Percentiles rank a stretch among this genome's conserved stretches.
Evolutionary conservation across 2,888 invertebrate genomes (phyloP).

Genomic region (Drosophila setosimentum): DNA sequence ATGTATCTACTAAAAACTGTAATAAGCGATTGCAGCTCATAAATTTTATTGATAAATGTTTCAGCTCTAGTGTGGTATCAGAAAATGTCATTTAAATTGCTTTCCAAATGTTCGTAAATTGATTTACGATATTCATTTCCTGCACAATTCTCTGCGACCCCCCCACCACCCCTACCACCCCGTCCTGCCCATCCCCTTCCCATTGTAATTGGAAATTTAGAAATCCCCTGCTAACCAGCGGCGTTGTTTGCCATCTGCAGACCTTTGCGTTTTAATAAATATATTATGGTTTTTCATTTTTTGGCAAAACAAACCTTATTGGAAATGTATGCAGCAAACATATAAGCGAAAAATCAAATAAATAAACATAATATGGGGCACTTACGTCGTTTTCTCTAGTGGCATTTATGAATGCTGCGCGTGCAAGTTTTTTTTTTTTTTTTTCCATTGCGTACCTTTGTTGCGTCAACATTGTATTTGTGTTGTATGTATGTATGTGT

Average conservation of each 20-base stretch:
- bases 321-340: slow-evolving; percentile 59
- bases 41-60: slow-evolving; percentile 26
- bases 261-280: slow-evolving; percentile 30
- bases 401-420: slow-evolving; percentile 16
- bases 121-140: slow-evolving; percentile 67
- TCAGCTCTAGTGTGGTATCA: slow-evolving; percentile 25
- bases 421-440: slow-evolving; percentile 34
- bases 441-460: slow-evolving; percentile 56
- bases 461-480: slow-evolving; percentile 5
- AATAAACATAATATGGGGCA: slow-evolving; percentile 24
- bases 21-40: slow-evolving; percentile 28
- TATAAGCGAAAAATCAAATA: slow-evolving; percentile 41
- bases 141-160: slow-evolving; percentile 9
- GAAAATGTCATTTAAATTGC: slow-evolving; percentile 63
- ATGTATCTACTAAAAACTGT: slow-evolving; percentile 7
- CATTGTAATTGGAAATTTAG: slow-evolving; percentile 8
- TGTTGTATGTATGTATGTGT: slow-evolving; percentile 12
- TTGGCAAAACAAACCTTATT: slow-evolving; percentile 23
- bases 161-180: neutral
- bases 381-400: slow-evolving; percentile 14
- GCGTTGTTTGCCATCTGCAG: slow-evolving; percentile 12
- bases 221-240: slow-evolving; percentile 20
- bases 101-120: slow-evolving; percentile 56
- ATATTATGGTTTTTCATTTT: slow-evolving; percentile 36
- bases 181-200: too few relatives aligned